Conservation (phyloP, 2,888 invertebrate species). For the Andricus quercusramuli region DNA sequence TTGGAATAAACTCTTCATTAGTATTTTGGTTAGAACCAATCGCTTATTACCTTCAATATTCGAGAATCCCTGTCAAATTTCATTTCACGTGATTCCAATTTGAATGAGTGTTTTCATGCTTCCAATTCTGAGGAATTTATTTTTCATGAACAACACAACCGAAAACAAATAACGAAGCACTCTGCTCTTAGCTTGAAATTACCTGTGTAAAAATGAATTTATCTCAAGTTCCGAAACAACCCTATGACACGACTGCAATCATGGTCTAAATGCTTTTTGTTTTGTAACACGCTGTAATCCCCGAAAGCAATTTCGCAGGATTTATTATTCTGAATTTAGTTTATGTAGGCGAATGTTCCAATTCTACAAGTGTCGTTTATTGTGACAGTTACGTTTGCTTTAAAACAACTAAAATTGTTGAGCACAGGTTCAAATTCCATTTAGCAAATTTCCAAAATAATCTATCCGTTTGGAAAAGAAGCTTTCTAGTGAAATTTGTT, state of each 20-base stretch:
- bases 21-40: too few species aligned
- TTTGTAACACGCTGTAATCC: neutral
- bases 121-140: too few species aligned
- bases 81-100: neutral
- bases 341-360: neutral
- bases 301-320: neutral
- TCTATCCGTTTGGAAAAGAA: neutral
- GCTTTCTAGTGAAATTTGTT: neutral
- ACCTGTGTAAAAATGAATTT: too few species aligned
- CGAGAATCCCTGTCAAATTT: too few species aligned
- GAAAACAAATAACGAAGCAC: too few species aligned
- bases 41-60: too few species aligned
- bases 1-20: too few species aligned
- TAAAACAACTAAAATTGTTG: neutral
- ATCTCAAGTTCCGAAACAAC: too few species aligned
- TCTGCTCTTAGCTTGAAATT: too few species aligned
- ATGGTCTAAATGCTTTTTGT: neutral
- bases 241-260: too few species aligned
- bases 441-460: neutral
- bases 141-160: too few species aligned
- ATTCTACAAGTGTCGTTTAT: neutral
- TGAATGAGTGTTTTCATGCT: neutral
- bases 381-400: neutral
- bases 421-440: neutral
- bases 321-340: neutral